Conservation (phyloP, 2,888 invertebrate genomes). For the Tortrix viridana region DNA sequence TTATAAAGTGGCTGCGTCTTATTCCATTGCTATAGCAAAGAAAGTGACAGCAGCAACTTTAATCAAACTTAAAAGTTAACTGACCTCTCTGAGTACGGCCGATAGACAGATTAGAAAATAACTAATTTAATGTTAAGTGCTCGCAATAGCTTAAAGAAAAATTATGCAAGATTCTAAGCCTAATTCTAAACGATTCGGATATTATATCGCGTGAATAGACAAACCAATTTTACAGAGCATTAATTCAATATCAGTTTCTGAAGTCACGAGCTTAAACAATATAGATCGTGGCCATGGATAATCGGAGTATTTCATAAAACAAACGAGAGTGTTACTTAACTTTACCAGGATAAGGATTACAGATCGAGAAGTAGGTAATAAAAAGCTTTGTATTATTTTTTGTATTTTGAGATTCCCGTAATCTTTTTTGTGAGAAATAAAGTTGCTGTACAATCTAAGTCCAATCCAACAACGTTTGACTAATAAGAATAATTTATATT, state of each 20-base stretch:
- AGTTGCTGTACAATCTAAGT: no score
- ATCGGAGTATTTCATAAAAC: conserved; percentile 23
- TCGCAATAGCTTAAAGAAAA: background rate
- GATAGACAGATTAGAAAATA: no score
- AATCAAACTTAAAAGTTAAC: no score
- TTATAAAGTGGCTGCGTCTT: no score
- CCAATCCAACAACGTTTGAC: no score
- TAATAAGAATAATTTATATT: no score
- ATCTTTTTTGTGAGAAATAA: no score
- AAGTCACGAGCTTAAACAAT: conserved; percentile 31
- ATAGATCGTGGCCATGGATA: conserved; percentile 33
- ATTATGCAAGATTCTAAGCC: conserved; percentile 12
- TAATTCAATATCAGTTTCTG: conserved; percentile 11
- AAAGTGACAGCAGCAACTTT: no score
- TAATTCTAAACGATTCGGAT: conserved; percentile 6
- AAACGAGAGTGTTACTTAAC: conserved; percentile 3
- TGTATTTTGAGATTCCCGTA: no score
- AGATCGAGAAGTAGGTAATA: background rate
- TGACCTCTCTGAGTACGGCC: no score
- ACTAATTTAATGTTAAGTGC: no score
- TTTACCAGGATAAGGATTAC: background rate
- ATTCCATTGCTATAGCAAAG: no score
- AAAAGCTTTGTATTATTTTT: background rate
- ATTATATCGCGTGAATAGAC: conserved; percentile 19
- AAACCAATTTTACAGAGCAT: conserved; percentile 15